Conservation (phyloP, 2,888 invertebrate species). For the Notodonta dromedarius region DNA sequence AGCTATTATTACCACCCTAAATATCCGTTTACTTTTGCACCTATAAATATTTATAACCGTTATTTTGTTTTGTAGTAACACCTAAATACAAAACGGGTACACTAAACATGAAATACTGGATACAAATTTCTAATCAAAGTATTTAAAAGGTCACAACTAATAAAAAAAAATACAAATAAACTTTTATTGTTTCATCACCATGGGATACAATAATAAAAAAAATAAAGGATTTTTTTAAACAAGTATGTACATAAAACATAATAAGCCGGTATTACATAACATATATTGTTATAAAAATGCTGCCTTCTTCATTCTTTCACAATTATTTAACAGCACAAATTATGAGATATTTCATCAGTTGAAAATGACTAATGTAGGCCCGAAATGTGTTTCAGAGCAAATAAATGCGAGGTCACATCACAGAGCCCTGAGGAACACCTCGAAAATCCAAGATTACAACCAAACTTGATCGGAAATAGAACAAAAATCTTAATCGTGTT, state of each 20-base stretch:
- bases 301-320: no score
- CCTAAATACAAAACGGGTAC: no score
- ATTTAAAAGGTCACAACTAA: no score
- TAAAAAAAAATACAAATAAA: no score
- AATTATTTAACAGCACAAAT: no score
- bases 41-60: no score
- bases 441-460: background rate
- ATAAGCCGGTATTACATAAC: background rate
- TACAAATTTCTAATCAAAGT: no score
- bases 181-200: background rate
- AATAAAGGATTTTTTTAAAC: background rate
- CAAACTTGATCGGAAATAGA: background rate
- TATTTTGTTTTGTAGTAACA: no score
- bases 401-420: background rate
- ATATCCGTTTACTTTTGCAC: background rate
- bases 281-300: background rate
- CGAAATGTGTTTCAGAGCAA: background rate
- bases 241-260: background rate
- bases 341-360: background rate
- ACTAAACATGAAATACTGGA: no score
- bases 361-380: background rate
- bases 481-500: slow-evolving; percentile 38
- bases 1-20: background rate
- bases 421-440: background rate
- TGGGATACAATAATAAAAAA: background rate